Conservation (phyloP, 2,113 vertebrate genomes). For the Propithecus coquereli region DNA sequence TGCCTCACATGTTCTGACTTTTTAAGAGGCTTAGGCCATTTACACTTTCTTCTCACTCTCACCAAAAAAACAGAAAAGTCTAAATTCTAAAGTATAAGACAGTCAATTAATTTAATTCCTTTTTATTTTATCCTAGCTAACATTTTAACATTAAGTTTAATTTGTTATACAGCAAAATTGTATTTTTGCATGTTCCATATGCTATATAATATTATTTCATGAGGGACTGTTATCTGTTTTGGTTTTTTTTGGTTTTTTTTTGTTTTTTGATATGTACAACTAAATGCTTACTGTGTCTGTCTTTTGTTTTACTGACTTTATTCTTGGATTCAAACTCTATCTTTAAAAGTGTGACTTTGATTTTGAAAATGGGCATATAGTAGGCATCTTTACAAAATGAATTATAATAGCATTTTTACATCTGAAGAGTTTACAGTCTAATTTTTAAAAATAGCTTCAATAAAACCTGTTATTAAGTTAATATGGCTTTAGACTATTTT, state of each 20-base stretch:
- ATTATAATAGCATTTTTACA: conserved; percentile 5
- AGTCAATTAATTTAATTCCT: conserved; percentile 6
- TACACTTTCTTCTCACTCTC: neutral
- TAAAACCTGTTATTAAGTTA: conserved; percentile 8
- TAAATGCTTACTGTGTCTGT: neutral
- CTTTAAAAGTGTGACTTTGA: neutral
- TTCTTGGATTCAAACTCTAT: conserved; percentile 24
- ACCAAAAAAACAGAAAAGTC: neutral
- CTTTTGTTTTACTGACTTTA: conserved; percentile 22
- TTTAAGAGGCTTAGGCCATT: neutral
- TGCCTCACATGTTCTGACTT: neutral
- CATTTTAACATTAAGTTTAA: conserved; percentile 26
- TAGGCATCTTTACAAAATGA: neutral
- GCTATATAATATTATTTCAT: neutral
- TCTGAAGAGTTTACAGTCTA: neutral
- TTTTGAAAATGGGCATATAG: neutral
- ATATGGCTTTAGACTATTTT: neutral
- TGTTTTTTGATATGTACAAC: neutral
- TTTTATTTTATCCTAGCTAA: neutral
- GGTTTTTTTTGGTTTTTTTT: neutral
- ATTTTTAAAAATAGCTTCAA: conserved; percentile 11
- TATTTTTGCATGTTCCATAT: neutral
- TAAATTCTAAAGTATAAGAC: neutral
- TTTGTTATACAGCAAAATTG: neutral
- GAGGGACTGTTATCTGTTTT: neutral